phyloP scores from a whole-genome alignment of 2,888 invertebrate genomes.

The Agelastica alni region DNA sequence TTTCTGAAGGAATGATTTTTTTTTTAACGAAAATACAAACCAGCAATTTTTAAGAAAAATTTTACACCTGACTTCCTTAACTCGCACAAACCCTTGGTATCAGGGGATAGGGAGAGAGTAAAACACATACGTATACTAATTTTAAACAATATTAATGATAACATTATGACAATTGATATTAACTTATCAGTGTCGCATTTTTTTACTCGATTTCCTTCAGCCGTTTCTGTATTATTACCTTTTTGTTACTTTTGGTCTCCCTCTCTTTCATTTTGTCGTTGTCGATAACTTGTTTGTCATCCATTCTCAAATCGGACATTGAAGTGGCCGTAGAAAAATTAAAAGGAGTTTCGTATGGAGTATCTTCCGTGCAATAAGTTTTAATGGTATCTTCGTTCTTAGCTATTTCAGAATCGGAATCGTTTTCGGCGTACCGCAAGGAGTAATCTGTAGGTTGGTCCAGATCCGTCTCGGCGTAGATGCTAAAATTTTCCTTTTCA shows the following conservation, averaged over 20 bases:
- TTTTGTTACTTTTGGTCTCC: slow-evolving; percentile 31
- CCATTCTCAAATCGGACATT: slow-evolving; percentile 76
- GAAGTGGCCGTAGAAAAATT: slow-evolving; percentile 87
- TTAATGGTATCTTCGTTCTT: slow-evolving; percentile 73
- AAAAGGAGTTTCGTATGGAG: slow-evolving; percentile 78
- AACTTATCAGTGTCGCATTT: too few relatives aligned
- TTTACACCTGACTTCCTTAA: too few relatives aligned
- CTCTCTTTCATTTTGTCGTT: slow-evolving; percentile 45
- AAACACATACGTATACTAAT: too few relatives aligned
- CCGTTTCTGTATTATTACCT: too few relatives aligned
- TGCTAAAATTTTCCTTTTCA: slow-evolving; percentile 58
- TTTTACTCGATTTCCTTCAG: too few relatives aligned
- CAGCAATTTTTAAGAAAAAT: too few relatives aligned
- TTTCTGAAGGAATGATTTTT: too few relatives aligned
- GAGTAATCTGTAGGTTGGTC: slow-evolving; percentile 94
- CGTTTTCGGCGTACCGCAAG: slow-evolving; percentile 83
- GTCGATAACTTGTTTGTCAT: slow-evolving; percentile 46
- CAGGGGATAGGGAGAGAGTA: too few relatives aligned
- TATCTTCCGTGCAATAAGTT: slow-evolving; percentile 90
- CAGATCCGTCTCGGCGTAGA: slow-evolving; percentile 87
- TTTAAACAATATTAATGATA: too few relatives aligned
- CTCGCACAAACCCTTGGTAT: too few relatives aligned
- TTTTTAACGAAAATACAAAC: too few relatives aligned
- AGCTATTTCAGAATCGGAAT: slow-evolving; percentile 62
- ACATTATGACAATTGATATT: too few relatives aligned